Base-by-base conservation (phyloP, 2,888 invertebrate species). In the Synergus laeviventris region DNA sequence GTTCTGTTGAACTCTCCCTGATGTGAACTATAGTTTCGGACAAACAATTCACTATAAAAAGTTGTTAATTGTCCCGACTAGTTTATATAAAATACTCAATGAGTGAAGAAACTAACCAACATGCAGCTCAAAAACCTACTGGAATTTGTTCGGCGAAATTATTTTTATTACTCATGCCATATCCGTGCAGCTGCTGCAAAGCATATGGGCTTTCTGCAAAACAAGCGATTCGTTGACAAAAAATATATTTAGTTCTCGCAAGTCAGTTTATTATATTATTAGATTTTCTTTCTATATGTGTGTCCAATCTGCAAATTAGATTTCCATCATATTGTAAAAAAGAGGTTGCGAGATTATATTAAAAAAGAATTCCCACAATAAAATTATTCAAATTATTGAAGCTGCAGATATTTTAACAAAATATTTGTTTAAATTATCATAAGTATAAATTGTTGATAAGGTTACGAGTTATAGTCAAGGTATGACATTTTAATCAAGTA, bases 161-260 rank as follows among this genome's bases (percentile, higher is more conserved):
- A 42, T 66, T 66, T 45, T 66, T 66, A 66, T 66, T 66, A 66
- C 66, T 21, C 66, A 66, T 21, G 66, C 66, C 66, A 45, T 66
- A 66, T 66, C 66, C 66, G 66, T 42, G 66, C 66, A 66, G 66
- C 66, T 66, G 66, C 66, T 66, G 16, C 66, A 42, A 42, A 66
- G 66, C 42, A 66, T 45, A 66, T 66, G 66, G 42, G 24, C 66
- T 66, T 66, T 66, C 66, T 66, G 66, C 42, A 42, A 66, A 45
- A 66, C 42, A 66, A 66, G 39, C 9, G 66, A 66, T 66, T 66
- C 66, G 42, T 66, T 66, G 66, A 66, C 66, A 24, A 66, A 66
- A 66, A 66, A 66, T 66, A 66, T 24, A 45, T 66, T 66, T 24
- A 12, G 42, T 45, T 66, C 16, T 24, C 21, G 21, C 24, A 14